Evolutionary conservation across 2,797 vertebrate species (phyloP), one percentile per base, ranked within the genome.

Genomic region (Poecilia picta): DNA sequence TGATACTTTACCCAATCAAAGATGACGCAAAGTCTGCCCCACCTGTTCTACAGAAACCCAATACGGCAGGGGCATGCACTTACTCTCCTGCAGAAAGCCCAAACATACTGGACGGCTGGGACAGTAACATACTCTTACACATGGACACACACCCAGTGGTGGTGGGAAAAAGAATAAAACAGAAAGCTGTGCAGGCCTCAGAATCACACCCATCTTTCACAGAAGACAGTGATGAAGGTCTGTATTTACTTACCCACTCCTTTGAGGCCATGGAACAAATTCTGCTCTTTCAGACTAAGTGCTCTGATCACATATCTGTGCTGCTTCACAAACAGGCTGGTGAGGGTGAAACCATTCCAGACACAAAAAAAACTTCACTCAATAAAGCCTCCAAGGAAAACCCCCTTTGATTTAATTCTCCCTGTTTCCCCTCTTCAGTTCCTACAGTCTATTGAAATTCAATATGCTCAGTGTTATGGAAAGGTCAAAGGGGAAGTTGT

Each of bases 31-130:
- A 92, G 88, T 85, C 90, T 82, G 80, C 83, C 85, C 89, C 95
- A 95, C 94, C 95, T 96, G 95, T 94, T 90, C 82, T 82, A 75
- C 45, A 25, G 94, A 94, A 93, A 96, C 86, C 77, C 85, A 87
- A 95, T 94, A 93, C 85, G 46, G 41, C 72, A 70, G 43, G 8
- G 71, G 68, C 73, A 71, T 73, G 43, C 76, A 84, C 73, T 79
- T 78, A 75, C 41, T 77, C 66, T 78, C 74, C 75, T 74, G 51
- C 68, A 13, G 46, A 72, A 55, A 82, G 72, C 12, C 49, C 68
- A 79, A 25, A 41, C 77, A 81, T 41, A 33, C 5, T 53, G 73
- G 75, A 43, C 57, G 59, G 76, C 80, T 76, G 78, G 77, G 82
- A 89, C 46, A 89, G 74, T 39, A 75, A 83, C 51, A 91, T 83